Conservation (phyloP, 1,140 invertebrate species). For the Trachelipus rathkii region DNA sequence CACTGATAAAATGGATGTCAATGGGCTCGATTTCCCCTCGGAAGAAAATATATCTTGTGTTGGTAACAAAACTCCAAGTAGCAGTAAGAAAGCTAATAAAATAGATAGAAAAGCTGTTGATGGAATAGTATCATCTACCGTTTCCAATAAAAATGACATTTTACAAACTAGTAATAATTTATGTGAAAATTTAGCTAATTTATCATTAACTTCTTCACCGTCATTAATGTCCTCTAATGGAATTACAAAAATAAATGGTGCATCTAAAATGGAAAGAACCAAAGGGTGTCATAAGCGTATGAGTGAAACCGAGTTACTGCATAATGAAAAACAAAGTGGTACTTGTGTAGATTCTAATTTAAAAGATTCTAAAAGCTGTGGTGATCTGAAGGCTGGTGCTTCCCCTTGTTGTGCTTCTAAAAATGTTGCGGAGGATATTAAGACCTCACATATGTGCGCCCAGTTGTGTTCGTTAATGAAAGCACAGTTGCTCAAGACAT, state of each 20-base stretch:
- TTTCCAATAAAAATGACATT: constrained; percentile 5
- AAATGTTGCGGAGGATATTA: not conserved
- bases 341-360: constrained; percentile 25
- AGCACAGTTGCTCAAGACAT: constrained; percentile 66
- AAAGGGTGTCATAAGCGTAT: constrained; percentile 34
- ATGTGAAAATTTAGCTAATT: constrained; percentile 6
- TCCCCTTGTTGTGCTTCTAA: not conserved
- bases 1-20: too few relatives aligned
- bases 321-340: constrained; percentile 26
- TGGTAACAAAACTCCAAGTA: too few relatives aligned
- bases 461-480: constrained; percentile 70
- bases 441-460: constrained; percentile 56
- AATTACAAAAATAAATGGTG: not conserved
- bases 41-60: too few relatives aligned
- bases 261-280: constrained; percentile 16
- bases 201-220: not conserved
- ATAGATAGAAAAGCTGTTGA: not conserved
- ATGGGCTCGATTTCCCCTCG: too few relatives aligned
- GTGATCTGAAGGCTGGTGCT: not conserved
- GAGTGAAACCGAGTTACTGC: constrained; percentile 40
- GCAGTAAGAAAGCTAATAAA: too few relatives aligned
- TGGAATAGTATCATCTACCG: too few relatives aligned
- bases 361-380: constrained; percentile 37
- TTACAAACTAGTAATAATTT: not conserved
- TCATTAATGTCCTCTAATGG: too few relatives aligned